These are phyloP conservation scores for Atethmia centrago DNA, from an alignment of 2,888 invertebrate genomes.

Conservation along the genomic window DNA sequence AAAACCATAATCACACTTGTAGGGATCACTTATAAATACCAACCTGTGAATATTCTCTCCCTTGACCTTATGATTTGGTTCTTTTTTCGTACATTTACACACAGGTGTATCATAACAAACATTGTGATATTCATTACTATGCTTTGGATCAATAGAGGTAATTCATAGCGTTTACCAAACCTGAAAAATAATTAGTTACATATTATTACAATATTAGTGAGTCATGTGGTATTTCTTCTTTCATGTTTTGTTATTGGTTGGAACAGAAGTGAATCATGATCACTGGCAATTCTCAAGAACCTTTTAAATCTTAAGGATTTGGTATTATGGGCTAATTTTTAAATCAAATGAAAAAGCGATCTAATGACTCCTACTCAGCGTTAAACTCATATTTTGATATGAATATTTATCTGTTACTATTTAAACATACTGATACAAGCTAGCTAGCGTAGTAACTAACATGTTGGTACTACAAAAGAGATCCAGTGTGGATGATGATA, in stretches of 20 bases:
- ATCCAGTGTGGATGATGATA: neutral
- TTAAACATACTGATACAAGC: conserved; percentile 19
- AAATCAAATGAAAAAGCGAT: neutral
- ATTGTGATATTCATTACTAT: conserved; percentile 99
- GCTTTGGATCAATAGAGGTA: conserved; percentile 98
- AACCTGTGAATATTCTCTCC: conserved; percentile 96
- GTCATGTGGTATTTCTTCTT: neutral
- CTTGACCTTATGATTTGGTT: conserved; percentile 94
- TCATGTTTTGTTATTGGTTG: conserved; percentile 7
- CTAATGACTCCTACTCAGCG: neutral
- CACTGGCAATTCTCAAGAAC: neutral
- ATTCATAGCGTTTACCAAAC: conserved; percentile 99
- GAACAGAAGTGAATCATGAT: neutral
- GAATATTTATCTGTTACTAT: conserved; percentile 32
- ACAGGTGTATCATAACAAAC: conserved; percentile 98
- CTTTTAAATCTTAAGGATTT: neutral
- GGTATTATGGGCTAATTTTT: neutral
- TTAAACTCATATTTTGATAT: conserved; percentile 4
- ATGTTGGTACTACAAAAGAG: neutral
- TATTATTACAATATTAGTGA: neutral
- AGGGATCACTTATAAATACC: conserved; percentile 67
- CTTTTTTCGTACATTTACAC: conserved; percentile 96
- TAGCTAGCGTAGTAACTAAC: neutral
- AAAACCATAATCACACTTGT: conserved; percentile 35
- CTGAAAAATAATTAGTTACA: conserved; percentile 90